These are phyloP conservation scores for Linnaemya tessellans DNA, from an alignment of 2,888 invertebrate species.

Conservation along the genomic window DNA sequence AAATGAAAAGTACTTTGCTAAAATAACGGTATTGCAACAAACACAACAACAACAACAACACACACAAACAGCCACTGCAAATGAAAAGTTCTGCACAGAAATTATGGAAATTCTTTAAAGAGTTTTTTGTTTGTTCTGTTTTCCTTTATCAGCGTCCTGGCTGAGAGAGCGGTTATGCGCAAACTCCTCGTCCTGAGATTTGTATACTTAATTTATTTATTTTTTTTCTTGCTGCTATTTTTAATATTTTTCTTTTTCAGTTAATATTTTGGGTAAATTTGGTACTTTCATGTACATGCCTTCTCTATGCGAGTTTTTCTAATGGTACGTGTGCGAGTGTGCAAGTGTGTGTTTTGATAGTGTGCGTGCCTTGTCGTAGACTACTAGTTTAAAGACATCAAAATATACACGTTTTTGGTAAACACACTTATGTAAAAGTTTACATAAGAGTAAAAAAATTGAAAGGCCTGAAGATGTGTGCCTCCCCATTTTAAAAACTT, in stretches of 20 bases:
- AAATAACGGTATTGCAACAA: not conserved
- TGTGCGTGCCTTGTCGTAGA: not conserved
- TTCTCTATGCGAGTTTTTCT: conserved; percentile 6
- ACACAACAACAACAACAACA: conserved; percentile 2
- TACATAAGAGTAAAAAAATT: no score
- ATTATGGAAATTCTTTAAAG: conserved; percentile 35
- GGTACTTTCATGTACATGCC: conserved; percentile 31
- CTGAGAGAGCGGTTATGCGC: conserved; percentile 59
- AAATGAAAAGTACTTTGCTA: conserved; percentile 47
- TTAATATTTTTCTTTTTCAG: conserved; percentile 12
- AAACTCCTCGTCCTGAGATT: conserved; percentile 60
- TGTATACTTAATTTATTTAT: conserved; percentile 43
- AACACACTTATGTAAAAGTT: no score
- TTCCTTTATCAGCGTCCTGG: not conserved
- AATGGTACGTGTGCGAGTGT: conserved; percentile 8
- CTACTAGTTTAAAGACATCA: no score
- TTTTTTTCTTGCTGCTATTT: conserved; percentile 34
- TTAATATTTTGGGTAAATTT: conserved; percentile 55
- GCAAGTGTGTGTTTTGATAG: not conserved
- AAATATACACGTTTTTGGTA: no score
- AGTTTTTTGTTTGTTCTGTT: not conserved
- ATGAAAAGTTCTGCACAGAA: conserved; percentile 56
- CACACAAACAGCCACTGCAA: conserved; percentile 21
- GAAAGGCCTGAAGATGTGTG: no score
- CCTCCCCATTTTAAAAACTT: no score